phyloP scores from a whole-genome alignment of 2,113 vertebrate genomes.

The Neodon shergylaensis region DNA sequence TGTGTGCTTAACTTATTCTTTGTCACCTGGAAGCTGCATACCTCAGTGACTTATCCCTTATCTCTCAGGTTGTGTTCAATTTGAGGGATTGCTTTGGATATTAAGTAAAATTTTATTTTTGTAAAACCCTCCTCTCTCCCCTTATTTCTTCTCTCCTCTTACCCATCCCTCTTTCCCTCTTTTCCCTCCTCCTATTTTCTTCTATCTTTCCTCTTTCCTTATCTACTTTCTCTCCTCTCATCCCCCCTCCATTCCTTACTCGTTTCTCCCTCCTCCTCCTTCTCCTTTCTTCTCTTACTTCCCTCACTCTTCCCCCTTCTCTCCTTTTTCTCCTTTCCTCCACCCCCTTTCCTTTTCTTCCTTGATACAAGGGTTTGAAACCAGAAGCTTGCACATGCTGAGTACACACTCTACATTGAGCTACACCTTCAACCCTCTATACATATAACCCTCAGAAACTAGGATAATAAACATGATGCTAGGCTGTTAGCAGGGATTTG shows the following conservation, averaged over 20 bases:
- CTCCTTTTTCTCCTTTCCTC: neutral
- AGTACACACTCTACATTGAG: neutral
- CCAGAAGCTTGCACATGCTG: neutral
- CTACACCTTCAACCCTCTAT: neutral
- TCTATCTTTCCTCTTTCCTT: neutral
- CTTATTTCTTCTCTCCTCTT: too few relatives aligned
- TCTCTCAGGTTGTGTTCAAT: neutral
- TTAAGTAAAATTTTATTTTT: neutral
- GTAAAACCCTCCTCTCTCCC: neutral
- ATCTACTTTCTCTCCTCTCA: neutral
- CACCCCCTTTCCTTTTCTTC: too few relatives aligned
- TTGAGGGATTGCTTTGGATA: neutral
- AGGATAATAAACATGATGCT: neutral
- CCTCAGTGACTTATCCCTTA: neutral
- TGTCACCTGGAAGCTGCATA: neutral
- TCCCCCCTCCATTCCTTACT: neutral
- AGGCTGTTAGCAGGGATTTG: neutral
- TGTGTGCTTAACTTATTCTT: neutral
- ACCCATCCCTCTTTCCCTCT: too few relatives aligned
- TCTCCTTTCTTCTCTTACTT: neutral
- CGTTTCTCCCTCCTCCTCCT: fast-evolving
- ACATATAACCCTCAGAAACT: neutral
- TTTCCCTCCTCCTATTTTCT: neutral
- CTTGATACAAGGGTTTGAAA: neutral
- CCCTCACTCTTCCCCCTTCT: neutral